A percentile compares a stretch with the other conserved stretches of the same genome.
Conservation (phyloP, 1,140 invertebrate species). For the Aphis craccivora region DNA sequence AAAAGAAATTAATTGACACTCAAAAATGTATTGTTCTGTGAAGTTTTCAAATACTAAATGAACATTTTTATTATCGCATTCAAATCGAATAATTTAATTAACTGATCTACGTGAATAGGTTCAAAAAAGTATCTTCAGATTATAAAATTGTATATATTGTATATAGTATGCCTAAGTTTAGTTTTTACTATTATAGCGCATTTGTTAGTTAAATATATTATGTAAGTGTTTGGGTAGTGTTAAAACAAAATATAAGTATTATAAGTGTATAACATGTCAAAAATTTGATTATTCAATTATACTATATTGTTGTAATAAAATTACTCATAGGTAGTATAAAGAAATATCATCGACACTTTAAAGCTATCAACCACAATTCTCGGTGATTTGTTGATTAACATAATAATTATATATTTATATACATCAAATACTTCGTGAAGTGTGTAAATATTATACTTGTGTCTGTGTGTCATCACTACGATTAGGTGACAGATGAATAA, state of each 20-base stretch:
- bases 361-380: background rate
- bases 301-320: background rate
- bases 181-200: background rate
- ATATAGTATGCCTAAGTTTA: background rate
- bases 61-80: background rate
- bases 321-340: too few relatives aligned
- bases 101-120: background rate
- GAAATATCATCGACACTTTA: background rate
- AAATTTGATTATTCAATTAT: background rate
- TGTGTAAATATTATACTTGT: background rate
- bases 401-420: conserved; percentile 8
- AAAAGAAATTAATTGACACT: background rate
- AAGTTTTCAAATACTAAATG: background rate
- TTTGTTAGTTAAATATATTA: background rate
- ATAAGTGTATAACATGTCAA: background rate
- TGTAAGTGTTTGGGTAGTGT: background rate
- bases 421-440: background rate
- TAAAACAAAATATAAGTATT: background rate
- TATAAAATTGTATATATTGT: too few relatives aligned
- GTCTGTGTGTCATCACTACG: background rate
- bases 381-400: background rate
- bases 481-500: conserved; percentile 35
- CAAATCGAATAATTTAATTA: background rate
- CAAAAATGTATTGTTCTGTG: background rate
- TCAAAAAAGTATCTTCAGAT: background rate